phyloP scores from a whole-genome alignment of 2,888 invertebrate species.

The Melolontha melolontha region DNA sequence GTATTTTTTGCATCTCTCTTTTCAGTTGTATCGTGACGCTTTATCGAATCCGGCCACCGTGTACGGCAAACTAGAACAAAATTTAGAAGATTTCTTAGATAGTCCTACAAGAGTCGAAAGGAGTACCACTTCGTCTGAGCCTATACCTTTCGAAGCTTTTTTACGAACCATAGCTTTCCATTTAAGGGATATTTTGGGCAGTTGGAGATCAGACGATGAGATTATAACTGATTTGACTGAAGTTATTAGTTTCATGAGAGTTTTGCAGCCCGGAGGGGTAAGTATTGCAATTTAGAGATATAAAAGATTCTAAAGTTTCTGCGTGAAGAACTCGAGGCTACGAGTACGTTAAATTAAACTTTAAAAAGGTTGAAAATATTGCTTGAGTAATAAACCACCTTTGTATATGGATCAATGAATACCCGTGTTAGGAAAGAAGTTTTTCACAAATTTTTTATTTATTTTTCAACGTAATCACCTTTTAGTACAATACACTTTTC shows the following conservation, averaged over 20 bases:
- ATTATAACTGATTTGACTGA: conserved; percentile 45
- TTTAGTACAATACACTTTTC: too few relatives aligned
- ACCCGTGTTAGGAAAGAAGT: too few relatives aligned
- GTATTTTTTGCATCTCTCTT: background rate
- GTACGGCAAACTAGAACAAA: conserved; percentile 52
- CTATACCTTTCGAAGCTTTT: conserved; percentile 47
- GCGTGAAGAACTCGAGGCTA: too few relatives aligned
- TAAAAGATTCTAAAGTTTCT: too few relatives aligned
- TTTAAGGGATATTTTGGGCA: conserved; percentile 43
- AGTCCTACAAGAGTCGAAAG: conserved; percentile 3
- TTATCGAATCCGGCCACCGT: conserved; percentile 47
- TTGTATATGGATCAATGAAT: too few relatives aligned
- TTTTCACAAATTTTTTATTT: too few relatives aligned
- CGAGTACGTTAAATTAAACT: too few relatives aligned
- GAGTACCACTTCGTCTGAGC: conserved; percentile 4
- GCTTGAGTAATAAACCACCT: too few relatives aligned
- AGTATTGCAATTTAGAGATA: conserved; percentile 40
- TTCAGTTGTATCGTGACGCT: conserved; percentile 52
- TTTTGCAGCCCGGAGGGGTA: conserved; percentile 55
- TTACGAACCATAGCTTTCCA: conserved; percentile 45
- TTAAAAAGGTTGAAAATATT: too few relatives aligned
- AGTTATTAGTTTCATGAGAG: conserved; percentile 52
- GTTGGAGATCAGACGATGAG: conserved; percentile 35
- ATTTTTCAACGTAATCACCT: too few relatives aligned
- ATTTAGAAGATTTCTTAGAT: conserved; percentile 49